Base-by-base conservation (phyloP, 2,113 vertebrate species). In the Alces alces region DNA sequence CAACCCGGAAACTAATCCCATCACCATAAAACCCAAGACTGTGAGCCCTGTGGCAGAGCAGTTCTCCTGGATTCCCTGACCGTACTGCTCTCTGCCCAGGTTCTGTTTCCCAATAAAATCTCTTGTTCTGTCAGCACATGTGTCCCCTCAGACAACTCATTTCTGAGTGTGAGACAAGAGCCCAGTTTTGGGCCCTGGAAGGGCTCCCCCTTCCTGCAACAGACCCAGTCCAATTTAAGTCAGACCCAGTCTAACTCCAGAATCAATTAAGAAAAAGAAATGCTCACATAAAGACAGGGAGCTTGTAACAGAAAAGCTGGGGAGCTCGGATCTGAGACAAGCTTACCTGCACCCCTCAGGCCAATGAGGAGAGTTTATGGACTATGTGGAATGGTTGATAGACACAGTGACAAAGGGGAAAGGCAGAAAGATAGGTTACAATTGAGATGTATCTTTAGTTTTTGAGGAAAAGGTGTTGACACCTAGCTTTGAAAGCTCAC, bases 1-100 rank as follows among this genome's bases (percentile, higher is more conserved):
- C n/a, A 36, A 70, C 19, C 64, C 0, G 0, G n/a, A 70, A 70
- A 36, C n/a, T 23, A 70, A 70, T 11, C 1, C 64, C n/a, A 23
- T 36, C 17, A 70, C 64, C 64, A 70, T 70, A 11, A 66, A 66
- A 36, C 8, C 33, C 1, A 1, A 66, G 17, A 70, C n/a, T 70
- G n/a, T 0, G 1, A 70, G 64, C 9, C 36, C 21, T 12, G 64
- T 11, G 33, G 33, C n/a, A 36, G 64, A 66, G 33, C 61, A 19
- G 61, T 19, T 66, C 61, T 66, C 61, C 61, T n/a, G 33, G 16
- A 2, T 19, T 66, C 61, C 33, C 61, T 66, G 19, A 66, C 33
- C 16, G 0, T 66, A 19, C 61, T 66, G 61, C 61, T 66, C 61
- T 66, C 33, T 2, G 8, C 33, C 8, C 0, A 0, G 33, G 61